Conservation (phyloP, 2,113 vertebrate genomes). For the Tragelaphus buxtoni region DNA sequence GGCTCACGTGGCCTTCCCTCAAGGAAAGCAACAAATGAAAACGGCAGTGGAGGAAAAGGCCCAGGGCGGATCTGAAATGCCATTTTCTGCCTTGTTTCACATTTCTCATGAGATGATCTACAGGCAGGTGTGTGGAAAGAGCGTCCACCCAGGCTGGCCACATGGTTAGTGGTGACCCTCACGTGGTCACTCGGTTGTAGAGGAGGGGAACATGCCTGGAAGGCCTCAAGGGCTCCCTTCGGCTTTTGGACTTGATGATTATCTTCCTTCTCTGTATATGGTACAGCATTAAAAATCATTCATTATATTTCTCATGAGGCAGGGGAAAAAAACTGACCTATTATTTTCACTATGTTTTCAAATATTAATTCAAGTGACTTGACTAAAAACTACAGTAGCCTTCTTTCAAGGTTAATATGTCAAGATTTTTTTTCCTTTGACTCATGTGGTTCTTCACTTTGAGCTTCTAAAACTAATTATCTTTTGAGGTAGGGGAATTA, state of each 20-base stretch:
- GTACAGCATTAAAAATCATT: neutral
- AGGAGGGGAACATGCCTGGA: neutral
- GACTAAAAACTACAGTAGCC: neutral
- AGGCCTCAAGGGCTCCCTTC: neutral
- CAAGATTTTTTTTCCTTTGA: conserved; percentile 19
- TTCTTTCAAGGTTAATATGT: conserved; percentile 58
- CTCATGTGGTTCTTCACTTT: conserved; percentile 24
- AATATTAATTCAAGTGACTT: conserved; percentile 28
- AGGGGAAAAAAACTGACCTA: neutral
- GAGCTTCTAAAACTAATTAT: conserved; percentile 53
- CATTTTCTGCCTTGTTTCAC: neutral
- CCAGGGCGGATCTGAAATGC: neutral
- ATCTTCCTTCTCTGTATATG: neutral
- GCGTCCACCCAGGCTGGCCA: neutral
- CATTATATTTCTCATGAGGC: neutral
- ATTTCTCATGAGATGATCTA: neutral
- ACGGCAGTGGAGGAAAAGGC: neutral
- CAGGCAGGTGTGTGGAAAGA: neutral
- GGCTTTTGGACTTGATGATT: neutral
- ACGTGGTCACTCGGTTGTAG: neutral
- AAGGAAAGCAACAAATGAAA: neutral
- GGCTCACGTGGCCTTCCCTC: neutral
- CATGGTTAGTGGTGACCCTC: fast-evolving
- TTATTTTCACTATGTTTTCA: conserved; percentile 25
- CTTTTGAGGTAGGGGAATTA: conserved; percentile 51